Conservation (phyloP, 2,797 vertebrate genomes). For the Anas acuta region DNA sequence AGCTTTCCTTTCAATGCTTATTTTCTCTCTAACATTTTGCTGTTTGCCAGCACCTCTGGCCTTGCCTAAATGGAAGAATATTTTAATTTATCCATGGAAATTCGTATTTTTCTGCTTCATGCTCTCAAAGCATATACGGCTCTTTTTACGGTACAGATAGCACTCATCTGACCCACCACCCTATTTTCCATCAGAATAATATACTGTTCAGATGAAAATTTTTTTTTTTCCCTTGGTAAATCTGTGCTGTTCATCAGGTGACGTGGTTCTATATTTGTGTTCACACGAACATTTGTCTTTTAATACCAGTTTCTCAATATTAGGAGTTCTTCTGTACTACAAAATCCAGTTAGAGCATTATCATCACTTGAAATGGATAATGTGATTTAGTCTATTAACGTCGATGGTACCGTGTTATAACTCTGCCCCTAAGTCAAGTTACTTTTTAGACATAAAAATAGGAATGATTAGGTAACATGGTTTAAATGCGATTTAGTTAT, state of each 20-base stretch:
- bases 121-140: not conserved
- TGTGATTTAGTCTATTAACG: not conserved
- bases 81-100: not conserved
- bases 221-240: not conserved
- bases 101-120: not conserved
- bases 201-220: not conserved
- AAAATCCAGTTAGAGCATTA: constrained; percentile 38
- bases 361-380: not conserved
- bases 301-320: not conserved
- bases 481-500: not conserved
- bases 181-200: not conserved
- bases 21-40: not conserved
- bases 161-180: not conserved
- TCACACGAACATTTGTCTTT: not conserved
- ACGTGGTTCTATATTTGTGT: not conserved
- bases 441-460: not conserved
- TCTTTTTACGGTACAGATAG: not conserved
- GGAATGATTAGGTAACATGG: not conserved
- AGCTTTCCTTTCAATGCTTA: not conserved
- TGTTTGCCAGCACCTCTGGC: not conserved
- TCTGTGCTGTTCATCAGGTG: not conserved
- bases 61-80: not conserved
- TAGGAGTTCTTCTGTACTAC: not conserved
- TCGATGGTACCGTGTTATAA: not conserved
- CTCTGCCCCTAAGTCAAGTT: constrained; percentile 17